Conservation (phyloP, 1,140 invertebrate genomes). For the Cydia fagiglandana region DNA sequence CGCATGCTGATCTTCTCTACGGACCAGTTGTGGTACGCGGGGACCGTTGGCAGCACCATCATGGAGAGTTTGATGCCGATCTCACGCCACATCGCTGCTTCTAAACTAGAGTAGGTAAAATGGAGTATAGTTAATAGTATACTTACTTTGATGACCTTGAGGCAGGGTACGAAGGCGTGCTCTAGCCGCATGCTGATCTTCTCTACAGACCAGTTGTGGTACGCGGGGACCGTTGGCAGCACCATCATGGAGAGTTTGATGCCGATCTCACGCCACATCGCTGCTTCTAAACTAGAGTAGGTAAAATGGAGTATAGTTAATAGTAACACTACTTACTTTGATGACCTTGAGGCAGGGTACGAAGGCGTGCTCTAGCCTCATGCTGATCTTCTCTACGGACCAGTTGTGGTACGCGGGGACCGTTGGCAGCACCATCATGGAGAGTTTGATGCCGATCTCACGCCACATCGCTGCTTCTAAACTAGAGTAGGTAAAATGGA, state of each 20-base stretch:
- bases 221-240: conserved; percentile 61
- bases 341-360: conserved; percentile 70
- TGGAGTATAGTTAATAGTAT: no score
- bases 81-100: conserved; percentile 71
- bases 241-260: conserved; percentile 68
- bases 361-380: conserved; percentile 70
- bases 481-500: conserved; percentile 37
- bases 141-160: conserved; percentile 70
- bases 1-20: conserved; percentile 64
- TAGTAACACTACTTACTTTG: conserved; percentile 54
- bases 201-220: conserved; percentile 62
- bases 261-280: conserved; percentile 73
- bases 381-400: conserved; percentile 60
- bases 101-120: conserved; percentile 45
- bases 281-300: conserved; percentile 56
- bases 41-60: conserved; percentile 64
- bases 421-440: conserved; percentile 61
- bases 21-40: conserved; percentile 65
- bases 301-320: no score
- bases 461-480: conserved; percentile 72
- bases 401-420: conserved; percentile 67
- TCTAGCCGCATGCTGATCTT: conserved; percentile 69
- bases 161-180: conserved; percentile 67
- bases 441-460: conserved; percentile 69
- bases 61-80: conserved; percentile 68